Evolutionary conservation across 2,888 invertebrate species (phyloP), one percentile per base, ranked within the genome.

Genomic region (Zaprionus lineosus): DNA sequence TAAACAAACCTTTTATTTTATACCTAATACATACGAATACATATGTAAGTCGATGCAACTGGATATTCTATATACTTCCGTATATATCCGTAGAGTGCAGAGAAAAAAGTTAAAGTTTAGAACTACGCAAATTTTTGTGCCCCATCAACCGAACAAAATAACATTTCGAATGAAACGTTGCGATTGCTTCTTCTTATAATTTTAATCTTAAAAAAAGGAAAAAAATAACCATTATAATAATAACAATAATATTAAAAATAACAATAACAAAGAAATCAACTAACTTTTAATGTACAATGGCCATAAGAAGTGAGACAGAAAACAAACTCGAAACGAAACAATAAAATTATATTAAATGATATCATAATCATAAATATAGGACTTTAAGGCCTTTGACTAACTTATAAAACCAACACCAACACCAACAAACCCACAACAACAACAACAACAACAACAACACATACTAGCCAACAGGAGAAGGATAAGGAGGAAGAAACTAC

Each of bases 381-480:
- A 43, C 14, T 57, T 53, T 75, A 76, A 72, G 72, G 55, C 57
- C 60, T 59, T 40, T 46, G 57, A 75, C 75, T 74, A 73, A 74
- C 74, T 47, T 59, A 53, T 48, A 28, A 39, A 52, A 50, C 36
- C 55, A 62, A 18, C 47, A 48, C 58, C 40, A 41, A 36, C 55
- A 62, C 21, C 47, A 48, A 63, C 40, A 41, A 36, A 24, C 8
- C n/a, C n/a, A n/a, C 16, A 39, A 73, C 41, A 64, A 52, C 46
- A 65, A n/a, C n/a, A n/a, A 44, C 40, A 69, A 74, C 57, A 60
- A 67, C 46, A 78, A 77, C 39, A 74, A 78, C 85, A 62, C 69
- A 84, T 81, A 81, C 79, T 81, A 84, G 85, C 85, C 85, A 81
- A 75, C 60, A 66, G 48, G 52, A 61, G 51, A 51, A 52, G 47